A percentile compares a stretch with the other conserved stretches of the same genome.
phyloP scores from a whole-genome alignment of 2,888 invertebrate species.

The Eristalis arbustorum region DNA sequence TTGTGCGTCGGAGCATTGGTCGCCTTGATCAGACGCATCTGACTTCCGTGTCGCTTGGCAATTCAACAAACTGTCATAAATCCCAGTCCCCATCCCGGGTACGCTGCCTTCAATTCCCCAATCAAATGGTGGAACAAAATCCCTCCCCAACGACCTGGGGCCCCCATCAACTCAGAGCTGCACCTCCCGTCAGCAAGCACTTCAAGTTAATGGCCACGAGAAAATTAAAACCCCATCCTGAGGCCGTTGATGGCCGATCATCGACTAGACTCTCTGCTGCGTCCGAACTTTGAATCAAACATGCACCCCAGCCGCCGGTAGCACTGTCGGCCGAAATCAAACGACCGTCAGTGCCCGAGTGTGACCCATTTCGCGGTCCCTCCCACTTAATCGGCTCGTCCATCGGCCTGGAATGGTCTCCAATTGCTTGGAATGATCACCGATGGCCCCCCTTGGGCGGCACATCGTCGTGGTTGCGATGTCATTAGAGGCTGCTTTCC shows the following conservation, averaged over 20 bases:
- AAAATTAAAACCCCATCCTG: neutral
- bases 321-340: neutral
- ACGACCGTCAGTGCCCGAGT: neutral
- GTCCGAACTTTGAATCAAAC: neutral
- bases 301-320: neutral
- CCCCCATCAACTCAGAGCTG: no score
- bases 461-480: conserved; percentile 10
- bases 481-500: conserved; percentile 17
- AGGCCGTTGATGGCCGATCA: neutral
- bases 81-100: no score
- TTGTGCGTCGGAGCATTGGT: no score
- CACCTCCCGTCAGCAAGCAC: neutral
- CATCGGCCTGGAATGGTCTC: neutral
- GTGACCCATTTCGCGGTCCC: neutral
- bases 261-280: neutral
- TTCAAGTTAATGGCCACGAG: conserved; percentile 19
- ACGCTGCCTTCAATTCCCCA: no score
- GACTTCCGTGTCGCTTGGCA: no score
- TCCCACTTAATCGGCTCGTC: neutral
- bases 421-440: neutral
- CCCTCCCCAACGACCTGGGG: no score
- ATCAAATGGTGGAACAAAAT: no score
- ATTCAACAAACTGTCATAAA: no score
- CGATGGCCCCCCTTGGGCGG: neutral
- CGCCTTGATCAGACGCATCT: no score